Evolutionary conservation across 1,140 invertebrate genomes (phyloP), one percentile per base, ranked within the genome.

Genomic region (Yoshiicerus persimilis): DNA sequence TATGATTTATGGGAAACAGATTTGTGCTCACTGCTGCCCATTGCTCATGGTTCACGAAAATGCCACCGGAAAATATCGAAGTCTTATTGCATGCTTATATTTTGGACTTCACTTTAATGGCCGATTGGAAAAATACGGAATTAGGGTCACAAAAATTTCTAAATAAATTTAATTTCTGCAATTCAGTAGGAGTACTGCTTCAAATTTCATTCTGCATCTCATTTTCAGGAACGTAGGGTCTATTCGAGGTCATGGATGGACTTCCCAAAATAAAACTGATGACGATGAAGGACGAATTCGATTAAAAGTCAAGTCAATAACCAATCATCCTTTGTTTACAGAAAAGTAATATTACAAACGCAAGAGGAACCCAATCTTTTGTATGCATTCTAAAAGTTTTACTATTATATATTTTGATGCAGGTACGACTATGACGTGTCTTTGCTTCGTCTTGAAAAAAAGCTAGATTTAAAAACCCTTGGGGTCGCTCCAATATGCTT

Each of bases 381-480:
- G 16, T 5, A 70, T 70, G 66, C 8, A 30, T 70, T 70, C n/a
- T n/a, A n/a, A n/a, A n/a, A n/a, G n/a, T n/a, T n/a, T n/a, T n/a
- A n/a, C n/a, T n/a, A n/a, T n/a, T n/a, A n/a, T 23, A 25, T 9
- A 23, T 23, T 23, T 38, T 80, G 16, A n/a, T 34, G 11, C 66
- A 88, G 87, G 20, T 86, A 85, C 85, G 87, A 88, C 30, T 88
- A 47, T 34, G 87, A 88, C 20, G 70, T 88, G 4, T 84, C 87
- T 25, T 80, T 88, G 10, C 30, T 88, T 6, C 23, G 27, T n/a
- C 84, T 88, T 13, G 41, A 83, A 30, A 70, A 38, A 34, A 80
- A 80, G 20, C 38, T 80, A 34, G 75, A 80, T 20, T 80, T 80
- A 20, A 34, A 80, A 32, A 38, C 30, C 38, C 38, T 80, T 11